Percentiles rank a stretch among this genome's conserved stretches.
Conservation (phyloP, 2,888 invertebrate species). For the Cynaeus angustus region DNA sequence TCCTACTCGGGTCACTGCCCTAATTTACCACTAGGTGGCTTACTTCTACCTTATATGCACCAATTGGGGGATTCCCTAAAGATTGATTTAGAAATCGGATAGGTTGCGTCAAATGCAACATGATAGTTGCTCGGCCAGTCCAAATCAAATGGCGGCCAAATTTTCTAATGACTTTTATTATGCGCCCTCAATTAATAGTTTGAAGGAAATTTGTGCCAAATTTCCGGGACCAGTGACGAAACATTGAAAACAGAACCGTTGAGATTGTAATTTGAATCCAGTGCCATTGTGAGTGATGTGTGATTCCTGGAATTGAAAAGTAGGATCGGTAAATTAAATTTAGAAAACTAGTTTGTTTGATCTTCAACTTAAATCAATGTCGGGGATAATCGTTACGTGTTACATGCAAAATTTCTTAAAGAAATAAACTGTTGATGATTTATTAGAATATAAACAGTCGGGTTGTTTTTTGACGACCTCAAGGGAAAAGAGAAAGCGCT, state of each 20-base stretch:
- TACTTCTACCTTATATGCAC: neutral
- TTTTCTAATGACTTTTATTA: constrained; percentile 4
- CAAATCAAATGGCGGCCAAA: constrained; percentile 1
- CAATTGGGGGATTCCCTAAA: neutral
- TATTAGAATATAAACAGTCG: no score
- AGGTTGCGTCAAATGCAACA: constrained; percentile 17
- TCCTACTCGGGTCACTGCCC: constrained; percentile 15
- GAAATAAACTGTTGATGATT: no score
- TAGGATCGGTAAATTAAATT: no score
- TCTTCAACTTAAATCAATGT: no score
- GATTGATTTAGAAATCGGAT: neutral
- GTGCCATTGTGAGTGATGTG: no score
- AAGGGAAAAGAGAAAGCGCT: no score
- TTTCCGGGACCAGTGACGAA: constrained; percentile 9
- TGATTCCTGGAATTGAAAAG: no score
- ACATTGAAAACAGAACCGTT: neutral
- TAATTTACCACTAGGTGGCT: constrained; percentile 3
- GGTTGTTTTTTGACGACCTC: no score
- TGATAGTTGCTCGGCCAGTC: neutral
- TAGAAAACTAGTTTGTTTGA: no score
- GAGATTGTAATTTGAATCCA: no score
- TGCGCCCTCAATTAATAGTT: constrained; percentile 3
- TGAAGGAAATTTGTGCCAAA: constrained; percentile 1
- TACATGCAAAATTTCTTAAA: no score
- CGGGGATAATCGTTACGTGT: no score